Evolutionary conservation across 2,113 vertebrate genomes (phyloP), one percentile per base, ranked within the genome.

Genomic region (Chaetops frenatus): DNA sequence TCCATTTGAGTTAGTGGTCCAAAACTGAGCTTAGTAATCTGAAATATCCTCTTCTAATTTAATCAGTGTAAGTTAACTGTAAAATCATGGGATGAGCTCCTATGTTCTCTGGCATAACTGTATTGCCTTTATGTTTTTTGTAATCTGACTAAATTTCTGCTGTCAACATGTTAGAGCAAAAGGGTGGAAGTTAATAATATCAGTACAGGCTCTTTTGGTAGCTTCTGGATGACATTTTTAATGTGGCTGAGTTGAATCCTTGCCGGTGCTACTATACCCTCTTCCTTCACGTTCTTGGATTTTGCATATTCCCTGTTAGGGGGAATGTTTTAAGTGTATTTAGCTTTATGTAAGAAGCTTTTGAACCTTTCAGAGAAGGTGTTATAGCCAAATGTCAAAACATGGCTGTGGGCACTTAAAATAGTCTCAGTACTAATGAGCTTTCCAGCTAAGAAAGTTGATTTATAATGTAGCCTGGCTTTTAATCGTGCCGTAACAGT

Each of bases 321-420:
- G 27, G 27, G 17, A 21, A 23, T 62, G 64, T 81, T 94, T 83
- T 62, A 79, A 77, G 23, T 94, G 47, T 64, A 36, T 90, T 88
- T 91, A 58, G 25, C 56, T 83, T 86, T 83, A 81, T 48, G 5
- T 92, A 82, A 93, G 67, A 81, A 70, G 51, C 72, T 83, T 94
- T 90, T 88, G 74, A 93, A 93, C 56, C 51, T 92, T 73, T 86
- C 64, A 81, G 33, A 58, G 62, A 65, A 85, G 87, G 31, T 83
- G 85, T 67, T 90, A 10, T 3, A 88, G 25, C 76, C 51, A 91
- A 94, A 91, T 66, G 87, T 92, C 71, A 88, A 91, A 95, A 93
- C 48, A 77, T 80, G 44, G 44, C 74, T 66, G 29, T 66, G 64
- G 79, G 47, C 67, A 78, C 60, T 94, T 96, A 77, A 70, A 88